Conservation (phyloP, 2,797 vertebrate species). For the Siniperca scherzeri region DNA sequence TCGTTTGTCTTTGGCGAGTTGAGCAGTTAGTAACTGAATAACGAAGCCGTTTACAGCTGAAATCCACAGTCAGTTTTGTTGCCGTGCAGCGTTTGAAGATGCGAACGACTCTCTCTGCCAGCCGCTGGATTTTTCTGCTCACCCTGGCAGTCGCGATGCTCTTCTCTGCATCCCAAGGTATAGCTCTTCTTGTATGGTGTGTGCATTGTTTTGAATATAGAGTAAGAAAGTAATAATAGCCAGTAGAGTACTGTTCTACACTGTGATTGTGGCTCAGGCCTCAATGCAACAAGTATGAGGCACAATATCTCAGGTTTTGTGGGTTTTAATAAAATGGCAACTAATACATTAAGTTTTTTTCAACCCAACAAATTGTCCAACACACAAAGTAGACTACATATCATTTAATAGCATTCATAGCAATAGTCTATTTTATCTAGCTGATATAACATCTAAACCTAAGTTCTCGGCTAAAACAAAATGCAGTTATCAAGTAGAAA, state of each 20-base stretch:
- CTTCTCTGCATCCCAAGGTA: conserved; percentile 3
- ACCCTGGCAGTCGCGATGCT: neutral
- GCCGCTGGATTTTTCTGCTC: conserved; percentile 48
- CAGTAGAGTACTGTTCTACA: neutral
- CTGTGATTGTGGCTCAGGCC: neutral
- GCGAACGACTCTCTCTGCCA: conserved; percentile 16
- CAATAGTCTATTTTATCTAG: no score
- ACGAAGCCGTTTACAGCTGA: neutral
- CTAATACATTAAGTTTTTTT: no score
- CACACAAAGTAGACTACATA: no score
- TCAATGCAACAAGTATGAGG: neutral
- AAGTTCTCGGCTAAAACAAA: no score
- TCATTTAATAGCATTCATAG: no score
- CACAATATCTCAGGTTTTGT: no score
- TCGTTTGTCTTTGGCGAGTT: neutral
- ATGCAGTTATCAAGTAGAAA: no score
- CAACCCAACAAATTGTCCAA: no score
- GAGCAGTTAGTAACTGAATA: neutral
- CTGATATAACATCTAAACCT: no score
- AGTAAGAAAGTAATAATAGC: neutral
- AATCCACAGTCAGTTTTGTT: conserved; percentile 1
- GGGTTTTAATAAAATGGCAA: no score
- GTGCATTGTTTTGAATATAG: neutral
- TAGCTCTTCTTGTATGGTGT: fast-evolving
- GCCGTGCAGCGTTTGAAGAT: conserved; percentile 34